Evolutionary conservation across 2,888 invertebrate genomes (phyloP).

Genomic region (Cheilosia vulpina): DNA sequence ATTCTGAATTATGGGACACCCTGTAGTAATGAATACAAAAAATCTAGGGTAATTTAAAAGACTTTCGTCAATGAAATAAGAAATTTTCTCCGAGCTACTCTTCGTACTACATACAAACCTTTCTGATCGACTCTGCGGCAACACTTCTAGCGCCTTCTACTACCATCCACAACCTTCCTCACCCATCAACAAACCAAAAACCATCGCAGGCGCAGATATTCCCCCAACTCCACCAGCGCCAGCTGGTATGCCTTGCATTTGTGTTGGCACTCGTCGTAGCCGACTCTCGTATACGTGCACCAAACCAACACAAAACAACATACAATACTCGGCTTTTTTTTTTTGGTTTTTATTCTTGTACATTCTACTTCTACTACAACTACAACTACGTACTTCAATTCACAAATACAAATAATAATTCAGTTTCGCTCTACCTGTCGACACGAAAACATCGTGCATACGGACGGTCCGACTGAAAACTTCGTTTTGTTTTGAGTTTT

Average conservation of each 20-base stretch:
- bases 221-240: slow-evolving; percentile 42
- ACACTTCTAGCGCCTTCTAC: slow-evolving; percentile 39
- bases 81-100: too few species aligned
- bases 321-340: slow-evolving; percentile 4
- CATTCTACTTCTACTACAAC: slow-evolving; percentile 1
- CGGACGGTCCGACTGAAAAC: slow-evolving; percentile 51
- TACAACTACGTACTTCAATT: slow-evolving; percentile 63
- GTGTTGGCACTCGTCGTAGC: slow-evolving; percentile 14
- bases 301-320: not conserved
- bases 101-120: slow-evolving; percentile 1
- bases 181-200: slow-evolving; percentile 32
- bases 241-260: slow-evolving; percentile 6
- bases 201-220: slow-evolving; percentile 20
- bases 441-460: slow-evolving; percentile 48
- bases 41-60: too few species aligned
- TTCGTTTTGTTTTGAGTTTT: slow-evolving; percentile 56
- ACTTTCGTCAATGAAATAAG: not conserved
- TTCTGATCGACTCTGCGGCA: slow-evolving; percentile 6
- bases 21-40: too few species aligned
- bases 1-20: too few species aligned
- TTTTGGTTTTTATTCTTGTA: slow-evolving; percentile 11
- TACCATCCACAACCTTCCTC: slow-evolving; percentile 68
- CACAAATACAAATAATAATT: slow-evolving; percentile 69
- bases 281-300: slow-evolving; percentile 4
- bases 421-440: slow-evolving; percentile 74